Evolutionary conservation across 2,888 invertebrate genomes (phyloP), one percentile per base, ranked within the genome.

Genomic region (Pristionchus mayeri): DNA sequence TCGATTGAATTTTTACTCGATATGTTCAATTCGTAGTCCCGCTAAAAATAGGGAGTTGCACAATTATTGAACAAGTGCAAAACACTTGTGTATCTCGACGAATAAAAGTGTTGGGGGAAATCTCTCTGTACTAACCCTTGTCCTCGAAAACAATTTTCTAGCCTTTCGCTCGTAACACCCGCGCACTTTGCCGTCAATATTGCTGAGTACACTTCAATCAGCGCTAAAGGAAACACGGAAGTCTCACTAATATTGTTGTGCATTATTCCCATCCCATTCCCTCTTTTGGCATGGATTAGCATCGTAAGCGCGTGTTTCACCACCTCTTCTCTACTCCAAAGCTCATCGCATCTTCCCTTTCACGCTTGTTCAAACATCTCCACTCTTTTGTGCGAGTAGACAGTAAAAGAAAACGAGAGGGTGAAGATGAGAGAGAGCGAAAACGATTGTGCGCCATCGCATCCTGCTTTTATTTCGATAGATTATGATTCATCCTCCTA

Each of bases 391-490:
- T 76, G 76, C 21, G 27, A 76, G 76, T 27, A 50, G 76, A 76
- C 30, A 52, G 76, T 76, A 52, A 52, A 76, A 48, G 76, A 52
- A 50, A 76, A 30, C 21, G 50, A 50, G 48, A 76, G 50, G n/a
- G 76, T 9, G 34, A 24, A 24, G n/a, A n/a, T n/a, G n/a, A n/a
- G 9, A 63, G 30, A 30, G 76, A 50, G 30, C 27, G 76, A 50
- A 52, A 52, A 30, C 50, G 75, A 50, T 48, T 48, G 76, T 50
- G 76, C 50, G 76, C 30, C 71, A 44, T 40, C 71, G 24, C 71
- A 44, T 71, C 71, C 71, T 44, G 71, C 71, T 71, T 71, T 71
- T 71, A 71, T 71, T 71, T 71, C 71, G 71, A 71, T 71, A 71
- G 71, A 71, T 71, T 71, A 71, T 71, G 71, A 71, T 40, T 71